phyloP scores from a whole-genome alignment of 2,888 invertebrate genomes.

The Caenorhabditis zanzibari region DNA sequence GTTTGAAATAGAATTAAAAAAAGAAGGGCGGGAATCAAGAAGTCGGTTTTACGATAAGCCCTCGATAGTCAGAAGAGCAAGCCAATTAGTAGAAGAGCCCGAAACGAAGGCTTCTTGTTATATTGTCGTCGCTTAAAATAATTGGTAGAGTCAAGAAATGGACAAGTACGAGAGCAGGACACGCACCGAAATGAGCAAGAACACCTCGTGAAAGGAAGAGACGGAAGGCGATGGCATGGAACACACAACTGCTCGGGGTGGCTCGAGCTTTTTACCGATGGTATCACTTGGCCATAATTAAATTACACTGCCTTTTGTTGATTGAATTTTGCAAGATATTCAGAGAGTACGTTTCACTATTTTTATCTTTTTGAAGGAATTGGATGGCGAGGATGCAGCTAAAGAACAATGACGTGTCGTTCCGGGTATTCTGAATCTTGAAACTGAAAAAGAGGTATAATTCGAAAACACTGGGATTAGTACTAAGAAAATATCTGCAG shows the following conservation, averaged over 20 bases:
- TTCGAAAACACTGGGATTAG: slow-evolving; percentile 17
- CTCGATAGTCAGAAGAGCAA: slow-evolving; percentile 47
- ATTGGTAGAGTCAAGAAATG: slow-evolving; percentile 57
- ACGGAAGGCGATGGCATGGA: slow-evolving; percentile 54
- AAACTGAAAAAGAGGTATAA: slow-evolving; percentile 3
- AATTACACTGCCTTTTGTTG: slow-evolving; percentile 57
- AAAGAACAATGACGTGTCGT: slow-evolving; percentile 13
- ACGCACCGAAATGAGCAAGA: slow-evolving; percentile 50
- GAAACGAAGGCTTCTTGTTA: slow-evolving; percentile 57
- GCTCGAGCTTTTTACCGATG: slow-evolving; percentile 42
- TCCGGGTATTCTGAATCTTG: neutral
- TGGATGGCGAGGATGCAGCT: neutral
- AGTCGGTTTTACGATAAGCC: slow-evolving; percentile 53
- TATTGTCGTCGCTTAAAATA: slow-evolving; percentile 63
- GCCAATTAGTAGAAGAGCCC: slow-evolving; percentile 62
- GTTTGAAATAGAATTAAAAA: neutral
- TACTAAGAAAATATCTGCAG: slow-evolving; percentile 3
- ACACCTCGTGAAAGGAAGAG: slow-evolving; percentile 58
- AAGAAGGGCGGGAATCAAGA: slow-evolving; percentile 52
- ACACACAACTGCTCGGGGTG: slow-evolving; percentile 11
- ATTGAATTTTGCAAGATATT: slow-evolving; percentile 60
- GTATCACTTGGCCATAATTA: slow-evolving; percentile 63
- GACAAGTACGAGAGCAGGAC: slow-evolving; percentile 24
- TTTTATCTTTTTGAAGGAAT: slow-evolving; percentile 21
- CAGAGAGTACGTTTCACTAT: slow-evolving; percentile 59